Evolutionary conservation across 2,888 invertebrate genomes (phyloP).

Genomic region (Laspeyria flexula): DNA sequence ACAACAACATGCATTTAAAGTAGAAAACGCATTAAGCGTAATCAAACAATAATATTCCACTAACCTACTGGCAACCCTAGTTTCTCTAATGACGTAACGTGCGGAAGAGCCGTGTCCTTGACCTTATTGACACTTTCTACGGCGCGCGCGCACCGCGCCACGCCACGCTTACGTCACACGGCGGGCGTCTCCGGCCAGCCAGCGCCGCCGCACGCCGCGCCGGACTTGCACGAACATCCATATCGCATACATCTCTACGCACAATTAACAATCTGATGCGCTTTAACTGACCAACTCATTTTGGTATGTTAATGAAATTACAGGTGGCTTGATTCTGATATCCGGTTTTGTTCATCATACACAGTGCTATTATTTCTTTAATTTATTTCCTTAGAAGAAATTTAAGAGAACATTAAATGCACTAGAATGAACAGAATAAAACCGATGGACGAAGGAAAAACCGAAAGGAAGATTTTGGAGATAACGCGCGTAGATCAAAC

Average conservation of each 20-base stretch:
- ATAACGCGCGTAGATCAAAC: too few species aligned
- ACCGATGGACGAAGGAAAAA: too few species aligned
- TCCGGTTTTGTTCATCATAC: too few species aligned
- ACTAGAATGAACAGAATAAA: too few species aligned
- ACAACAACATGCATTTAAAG: too few species aligned
- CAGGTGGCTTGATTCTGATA: not conserved
- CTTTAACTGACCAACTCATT: not conserved
- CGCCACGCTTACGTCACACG: constrained; percentile 23
- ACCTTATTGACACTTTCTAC: constrained; percentile 52
- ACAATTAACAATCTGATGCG: not conserved
- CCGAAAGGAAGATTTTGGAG: too few species aligned
- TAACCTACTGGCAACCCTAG: constrained; percentile 29
- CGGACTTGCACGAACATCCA: constrained; percentile 21
- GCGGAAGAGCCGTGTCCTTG: constrained; percentile 46
- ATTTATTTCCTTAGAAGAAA: too few species aligned
- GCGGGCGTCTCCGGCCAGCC: not conserved
- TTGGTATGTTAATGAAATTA: constrained; percentile 15
- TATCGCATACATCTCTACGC: constrained; percentile 1
- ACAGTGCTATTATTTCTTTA: too few species aligned
- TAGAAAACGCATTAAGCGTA: too few species aligned
- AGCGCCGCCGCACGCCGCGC: not conserved
- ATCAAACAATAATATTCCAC: not conserved
- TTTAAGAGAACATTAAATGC: too few species aligned
- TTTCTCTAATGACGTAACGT: constrained; percentile 38
- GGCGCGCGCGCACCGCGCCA: constrained; percentile 19